Base-by-base conservation (phyloP, 2,113 vertebrate species). In the Ammodytes marinus region DNA sequence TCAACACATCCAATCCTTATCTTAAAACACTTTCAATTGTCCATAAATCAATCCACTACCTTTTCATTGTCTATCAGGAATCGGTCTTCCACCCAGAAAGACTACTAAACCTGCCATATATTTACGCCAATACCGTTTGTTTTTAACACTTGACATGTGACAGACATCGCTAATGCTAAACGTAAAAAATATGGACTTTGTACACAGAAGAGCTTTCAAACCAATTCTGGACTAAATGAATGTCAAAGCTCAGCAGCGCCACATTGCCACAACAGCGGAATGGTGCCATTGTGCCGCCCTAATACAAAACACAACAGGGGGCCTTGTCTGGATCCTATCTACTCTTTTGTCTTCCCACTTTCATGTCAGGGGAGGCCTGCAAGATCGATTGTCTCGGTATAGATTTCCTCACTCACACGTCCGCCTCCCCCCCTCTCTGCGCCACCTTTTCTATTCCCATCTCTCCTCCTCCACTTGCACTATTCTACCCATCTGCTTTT, bases 321-420 rank as follows among this genome's bases (percentile, higher is more conserved):
- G 42, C 74, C 68, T 71, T 74, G 60, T 82, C 75, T 69, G 75
- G 80, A 79, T 80, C 47, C 60, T 74, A 69, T 79, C 81, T 43
- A 17, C 40, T 40, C 47, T 55, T 27, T 47, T 42, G 12, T 54
- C 58, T 66, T 74, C 66, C 71, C 3, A 2, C 82, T 76, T 69
- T 70, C 42, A 77, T 65, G 75, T 57, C 58, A 71, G 55, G 65
- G 75, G 35, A 69, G 52, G 76, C 39, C 43, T 39, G 43, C 69
- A 46, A 84, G 79, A 87, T 84, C 67, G 37, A 83, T 82, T 72
- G 52, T 50, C 57, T 77, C 78, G 0, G 43, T 73, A 74, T 80
- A 63, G 82, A 89, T 82, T 82, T 79, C 75, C 55, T 76, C 82
- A 46, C 75, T 69, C 74, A 27, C 65, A 69, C 64, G 80, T 76